A percentile compares a stretch with the other conserved stretches of the same genome.
These are phyloP conservation scores for Ceyx melanurus DNA, from an alignment of 2,113 vertebrate species.

Conservation along the genomic window DNA sequence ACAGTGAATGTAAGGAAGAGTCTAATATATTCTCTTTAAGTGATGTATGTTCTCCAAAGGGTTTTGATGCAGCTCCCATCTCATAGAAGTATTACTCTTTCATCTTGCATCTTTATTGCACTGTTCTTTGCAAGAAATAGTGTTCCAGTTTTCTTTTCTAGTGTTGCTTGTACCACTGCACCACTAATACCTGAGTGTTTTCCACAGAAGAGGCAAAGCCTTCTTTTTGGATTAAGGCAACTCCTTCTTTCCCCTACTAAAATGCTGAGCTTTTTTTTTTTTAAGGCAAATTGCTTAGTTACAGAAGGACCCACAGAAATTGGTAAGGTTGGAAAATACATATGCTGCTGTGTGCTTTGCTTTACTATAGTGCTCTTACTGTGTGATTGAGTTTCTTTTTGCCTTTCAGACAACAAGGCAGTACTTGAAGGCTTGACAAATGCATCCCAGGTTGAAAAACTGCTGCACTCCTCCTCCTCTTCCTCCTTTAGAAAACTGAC, in stretches of 20 bases:
- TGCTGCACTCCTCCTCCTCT: slow-evolving; percentile 78
- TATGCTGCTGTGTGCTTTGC: background rate
- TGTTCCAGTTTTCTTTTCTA: background rate
- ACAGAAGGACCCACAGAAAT: rapidly evolving
- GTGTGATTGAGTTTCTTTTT: slow-evolving; percentile 20
- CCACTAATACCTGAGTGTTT: background rate
- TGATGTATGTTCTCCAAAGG: background rate
- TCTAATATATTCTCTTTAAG: background rate
- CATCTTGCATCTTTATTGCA: background rate
- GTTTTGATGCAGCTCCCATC: background rate
- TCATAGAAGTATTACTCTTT: background rate
- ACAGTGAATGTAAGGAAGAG: too few species aligned
- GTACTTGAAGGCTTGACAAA: slow-evolving; percentile 80
- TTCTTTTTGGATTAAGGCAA: background rate
- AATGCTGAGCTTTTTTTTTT: rapidly evolving
- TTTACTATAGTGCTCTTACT: background rate
- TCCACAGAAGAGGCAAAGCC: background rate
- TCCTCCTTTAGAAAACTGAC: slow-evolving; percentile 85
- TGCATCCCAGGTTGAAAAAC: slow-evolving; percentile 85
- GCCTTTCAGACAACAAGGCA: slow-evolving; percentile 69
- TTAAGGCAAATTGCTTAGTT: background rate
- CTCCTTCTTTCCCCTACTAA: background rate
- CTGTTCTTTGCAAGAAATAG: background rate
- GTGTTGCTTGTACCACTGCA: background rate
- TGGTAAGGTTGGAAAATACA: background rate